Conservation (phyloP, 2,888 invertebrate species). For the Volucella inanis region DNA sequence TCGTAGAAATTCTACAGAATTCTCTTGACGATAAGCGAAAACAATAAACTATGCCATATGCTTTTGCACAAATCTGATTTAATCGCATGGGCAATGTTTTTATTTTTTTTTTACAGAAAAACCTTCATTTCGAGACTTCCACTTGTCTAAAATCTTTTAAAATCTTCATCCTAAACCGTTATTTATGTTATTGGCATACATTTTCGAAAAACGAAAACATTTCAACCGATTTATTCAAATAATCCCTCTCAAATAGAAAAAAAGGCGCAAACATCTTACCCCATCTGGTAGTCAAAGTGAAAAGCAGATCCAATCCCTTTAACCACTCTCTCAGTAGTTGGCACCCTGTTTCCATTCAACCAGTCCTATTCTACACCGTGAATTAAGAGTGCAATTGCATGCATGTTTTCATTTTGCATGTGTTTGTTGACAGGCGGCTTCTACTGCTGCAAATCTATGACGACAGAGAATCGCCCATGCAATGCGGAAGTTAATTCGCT, state of each 20-base stretch:
- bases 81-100: too few species aligned
- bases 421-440: background rate
- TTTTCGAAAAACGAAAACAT: background rate
- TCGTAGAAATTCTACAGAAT: too few species aligned
- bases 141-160: too few species aligned
- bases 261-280: constrained; percentile 18
- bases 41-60: too few species aligned
- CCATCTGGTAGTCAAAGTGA: constrained; percentile 58
- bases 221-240: constrained; percentile 17
- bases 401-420: background rate
- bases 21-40: too few species aligned
- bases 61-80: too few species aligned
- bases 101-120: too few species aligned
- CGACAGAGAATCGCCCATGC: constrained; percentile 63
- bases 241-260: constrained; percentile 21
- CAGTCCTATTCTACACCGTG: constrained; percentile 22
- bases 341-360: background rate
- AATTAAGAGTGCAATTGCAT: constrained; percentile 48
- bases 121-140: too few species aligned
- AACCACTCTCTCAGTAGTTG: constrained; percentile 16
- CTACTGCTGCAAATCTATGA: constrained; percentile 31
- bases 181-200: too few species aligned
- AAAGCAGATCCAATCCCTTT: constrained; percentile 50
- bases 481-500: constrained; percentile 75
- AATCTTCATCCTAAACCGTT: too few species aligned